A percentile compares a stretch with the other conserved stretches of the same genome.
Conservation (phyloP, 2,797 vertebrate genomes). For the Chromis chromis region DNA sequence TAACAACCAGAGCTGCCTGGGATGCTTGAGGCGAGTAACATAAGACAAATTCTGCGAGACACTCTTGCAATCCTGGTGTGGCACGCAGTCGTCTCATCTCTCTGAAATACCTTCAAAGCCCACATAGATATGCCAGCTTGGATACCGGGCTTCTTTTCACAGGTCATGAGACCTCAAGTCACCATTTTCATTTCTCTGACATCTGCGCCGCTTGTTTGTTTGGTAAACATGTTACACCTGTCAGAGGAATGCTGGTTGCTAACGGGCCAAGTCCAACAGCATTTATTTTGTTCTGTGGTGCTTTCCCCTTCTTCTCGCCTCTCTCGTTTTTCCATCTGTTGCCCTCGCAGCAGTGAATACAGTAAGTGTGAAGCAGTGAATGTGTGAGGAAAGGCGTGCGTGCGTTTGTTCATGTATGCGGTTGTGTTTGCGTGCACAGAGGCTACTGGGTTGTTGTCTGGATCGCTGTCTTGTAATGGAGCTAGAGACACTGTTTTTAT, state of each 20-base stretch:
- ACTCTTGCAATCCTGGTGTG: conserved; percentile 75
- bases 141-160: conserved; percentile 76
- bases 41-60: conserved; percentile 81
- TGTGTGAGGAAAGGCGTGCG: conserved; percentile 47
- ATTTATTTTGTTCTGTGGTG: conserved; percentile 87
- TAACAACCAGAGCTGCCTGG: conserved; percentile 74
- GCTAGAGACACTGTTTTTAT: conserved; percentile 93
- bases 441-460: conserved; percentile 64
- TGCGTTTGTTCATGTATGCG: conserved; percentile 47
- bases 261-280: conserved; percentile 85
- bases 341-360: conserved; percentile 84
- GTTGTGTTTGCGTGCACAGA: conserved; percentile 40
- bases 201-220: conserved; percentile 86
- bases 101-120: conserved; percentile 74
- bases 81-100: conserved; percentile 75
- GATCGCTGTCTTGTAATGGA: conserved; percentile 66
- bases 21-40: conserved; percentile 82
- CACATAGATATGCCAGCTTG: conserved; percentile 68
- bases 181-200: conserved; percentile 74
- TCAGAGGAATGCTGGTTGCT: conserved; percentile 88
- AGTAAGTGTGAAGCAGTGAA: conserved; percentile 76
- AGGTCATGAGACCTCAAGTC: conserved; percentile 82
- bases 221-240: conserved; percentile 96
- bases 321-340: conserved; percentile 87
- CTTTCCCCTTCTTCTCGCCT: conserved; percentile 83